phyloP scores from a whole-genome alignment of 2,888 invertebrate species.

The Mimumesa dahlbomi region DNA sequence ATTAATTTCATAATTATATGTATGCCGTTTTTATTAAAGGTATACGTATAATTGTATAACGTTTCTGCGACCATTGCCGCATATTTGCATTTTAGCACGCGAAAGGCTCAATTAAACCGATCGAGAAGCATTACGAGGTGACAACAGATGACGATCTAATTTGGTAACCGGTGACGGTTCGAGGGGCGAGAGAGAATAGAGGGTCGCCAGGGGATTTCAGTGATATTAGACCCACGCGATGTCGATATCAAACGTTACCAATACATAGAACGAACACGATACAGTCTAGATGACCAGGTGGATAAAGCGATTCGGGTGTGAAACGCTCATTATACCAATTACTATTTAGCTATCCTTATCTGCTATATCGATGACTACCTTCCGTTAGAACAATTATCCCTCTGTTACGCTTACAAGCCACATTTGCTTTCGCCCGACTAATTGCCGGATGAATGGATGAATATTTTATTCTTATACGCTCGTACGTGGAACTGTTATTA shows the following conservation, averaged over 20 bases:
- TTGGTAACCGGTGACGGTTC: conserved; percentile 58
- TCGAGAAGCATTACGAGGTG: conserved; percentile 66
- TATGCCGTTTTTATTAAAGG: no score
- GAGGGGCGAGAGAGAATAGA: conserved; percentile 22
- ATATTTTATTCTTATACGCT: no score
- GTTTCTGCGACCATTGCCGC: no score
- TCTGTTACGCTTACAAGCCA: conserved; percentile 18
- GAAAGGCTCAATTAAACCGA: conserved; percentile 67
- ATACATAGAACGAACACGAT: conserved; percentile 20
- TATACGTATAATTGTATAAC: no score
- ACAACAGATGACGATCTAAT: conserved; percentile 73
- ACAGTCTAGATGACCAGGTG: conserved; percentile 61
- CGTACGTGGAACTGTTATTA: no score
- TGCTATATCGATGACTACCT: conserved; percentile 43
- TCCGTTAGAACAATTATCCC: conserved; percentile 42
- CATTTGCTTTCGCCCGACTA: no score
- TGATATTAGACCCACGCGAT: conserved; percentile 17
- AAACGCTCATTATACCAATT: conserved; percentile 76
- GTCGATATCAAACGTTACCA: conserved; percentile 22
- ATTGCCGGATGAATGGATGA: conserved; percentile 5
- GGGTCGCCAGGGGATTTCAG: conserved; percentile 9
- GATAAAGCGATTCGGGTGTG: conserved; percentile 73
- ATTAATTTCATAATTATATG: no score
- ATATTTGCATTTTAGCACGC: conserved; percentile 57
- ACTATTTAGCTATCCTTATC: conserved; percentile 64